Conservation (phyloP, 2,113 vertebrate genomes). For the Pitta sordida region DNA sequence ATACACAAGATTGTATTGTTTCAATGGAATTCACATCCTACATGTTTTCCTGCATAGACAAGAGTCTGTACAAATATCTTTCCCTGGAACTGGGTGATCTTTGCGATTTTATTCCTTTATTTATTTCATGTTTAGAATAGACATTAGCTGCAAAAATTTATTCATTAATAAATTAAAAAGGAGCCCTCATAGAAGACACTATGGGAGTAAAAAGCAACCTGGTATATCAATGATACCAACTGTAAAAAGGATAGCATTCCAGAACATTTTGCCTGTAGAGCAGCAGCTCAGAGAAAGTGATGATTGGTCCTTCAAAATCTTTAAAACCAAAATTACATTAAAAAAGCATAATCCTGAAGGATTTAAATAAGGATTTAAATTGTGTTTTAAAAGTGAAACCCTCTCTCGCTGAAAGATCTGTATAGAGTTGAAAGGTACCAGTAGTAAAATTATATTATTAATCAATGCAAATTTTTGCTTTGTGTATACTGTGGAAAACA, state of each 20-base stretch:
- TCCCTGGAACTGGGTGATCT: not conserved
- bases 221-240: not conserved
- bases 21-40: rapidly evolving
- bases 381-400: not conserved
- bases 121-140: not conserved
- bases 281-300: not conserved
- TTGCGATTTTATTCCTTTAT: not conserved
- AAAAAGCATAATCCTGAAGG: not conserved
- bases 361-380: not conserved
- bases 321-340: not conserved
- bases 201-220: not conserved
- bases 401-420: not conserved
- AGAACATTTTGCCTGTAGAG: not conserved
- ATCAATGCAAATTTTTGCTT: not conserved
- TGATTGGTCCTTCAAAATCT: not conserved
- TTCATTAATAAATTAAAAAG: not conserved
- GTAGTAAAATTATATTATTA: not conserved
- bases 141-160: not conserved
- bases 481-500: not conserved
- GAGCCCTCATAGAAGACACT: not conserved
- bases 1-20: not conserved
- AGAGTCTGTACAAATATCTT: not conserved
- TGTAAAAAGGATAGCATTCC: not conserved
- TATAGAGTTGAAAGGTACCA: not conserved
- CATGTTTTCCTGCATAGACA: not conserved